Base-by-base conservation (phyloP, 2,113 vertebrate genomes). In the Chloroceryle aenea region DNA sequence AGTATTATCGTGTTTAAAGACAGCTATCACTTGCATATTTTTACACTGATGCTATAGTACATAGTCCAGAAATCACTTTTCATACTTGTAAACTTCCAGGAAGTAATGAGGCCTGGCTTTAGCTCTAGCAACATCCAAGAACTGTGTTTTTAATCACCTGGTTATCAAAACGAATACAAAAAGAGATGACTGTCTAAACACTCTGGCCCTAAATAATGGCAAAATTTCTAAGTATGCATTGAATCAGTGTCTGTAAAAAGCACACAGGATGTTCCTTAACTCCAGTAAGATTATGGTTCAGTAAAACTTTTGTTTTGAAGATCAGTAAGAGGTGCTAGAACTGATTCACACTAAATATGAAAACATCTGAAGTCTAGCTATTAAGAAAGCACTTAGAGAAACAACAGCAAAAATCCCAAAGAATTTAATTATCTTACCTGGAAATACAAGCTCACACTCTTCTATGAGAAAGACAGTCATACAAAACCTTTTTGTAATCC, bases 41-140 rank as follows among this genome's bases (percentile, higher is more conserved):
- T 73, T 80, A 87, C 58, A 16, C 62, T 19, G 6, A 52, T 29
- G 79, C 89, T 32, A 58, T 9, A 45, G 85, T 73, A 77, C 45
- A 89, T 74, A 59, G 45, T 93, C 79, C 34, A 92, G 58, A 92
- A 87, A 89, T 14, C 40, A 80, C 45, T 92, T 61, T 85, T 92
- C 52, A 91, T 23, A 48, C 66, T 72, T 89, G 68, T 61, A 55
- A 81, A 78, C 48, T 40, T 66, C 32, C 12, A 66, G 4, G 61
- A 84, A 23, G 14, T 14, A 34, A 52, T 38, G 69, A 89, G 58
- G 90, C 48, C 82, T 16, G 5, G 91, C 4, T 92, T 96, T 88
- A 81, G 96, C 85, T 66, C 22, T 88, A 90, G 95, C 75, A 96
- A 92, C 75, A 89, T 88, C 84, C 95, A 97, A 13, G 26, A 73